Percentiles rank a stretch among this genome's conserved stretches.
phyloP scores from a whole-genome alignment of 2,888 invertebrate species.

The Druceiella hillmani region DNA sequence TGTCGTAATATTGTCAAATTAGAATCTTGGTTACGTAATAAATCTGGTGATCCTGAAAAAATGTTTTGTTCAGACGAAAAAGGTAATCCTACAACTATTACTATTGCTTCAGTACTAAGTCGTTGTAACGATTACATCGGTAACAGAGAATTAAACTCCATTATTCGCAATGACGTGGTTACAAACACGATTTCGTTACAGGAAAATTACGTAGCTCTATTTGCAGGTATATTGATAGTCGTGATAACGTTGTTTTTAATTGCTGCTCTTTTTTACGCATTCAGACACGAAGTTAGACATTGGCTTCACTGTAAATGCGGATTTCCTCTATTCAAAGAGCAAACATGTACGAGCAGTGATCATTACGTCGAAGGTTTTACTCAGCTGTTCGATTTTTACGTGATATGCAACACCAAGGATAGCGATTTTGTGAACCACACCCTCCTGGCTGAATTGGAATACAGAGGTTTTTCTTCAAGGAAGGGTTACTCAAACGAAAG shows the following conservation, averaged over 20 bases:
- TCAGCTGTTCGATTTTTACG: slow-evolving; percentile 79
- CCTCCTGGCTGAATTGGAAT: slow-evolving; percentile 67
- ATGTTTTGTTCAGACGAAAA: slow-evolving; percentile 61
- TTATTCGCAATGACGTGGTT: slow-evolving; percentile 46
- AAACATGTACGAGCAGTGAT: slow-evolving; percentile 53
- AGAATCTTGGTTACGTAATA: slow-evolving; percentile 62
- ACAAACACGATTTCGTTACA: slow-evolving; percentile 59
- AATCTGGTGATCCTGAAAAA: slow-evolving; percentile 62
- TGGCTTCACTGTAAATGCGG: slow-evolving; percentile 79
- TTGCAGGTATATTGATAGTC: slow-evolving; percentile 65
- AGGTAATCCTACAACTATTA: slow-evolving; percentile 48
- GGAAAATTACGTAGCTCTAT: slow-evolving; percentile 67
- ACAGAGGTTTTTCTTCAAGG: slow-evolving; percentile 64
- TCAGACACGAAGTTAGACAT: slow-evolving; percentile 70
- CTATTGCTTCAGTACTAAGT: slow-evolving; percentile 49
- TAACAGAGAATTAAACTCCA: slow-evolving; percentile 48
- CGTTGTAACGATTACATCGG: slow-evolving; percentile 62
- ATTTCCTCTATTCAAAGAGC: slow-evolving; percentile 69
- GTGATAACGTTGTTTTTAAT: slow-evolving; percentile 64
- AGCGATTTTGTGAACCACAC: slow-evolving; percentile 62
- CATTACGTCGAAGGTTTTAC: slow-evolving; percentile 62
- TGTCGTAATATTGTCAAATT: slow-evolving; percentile 67
- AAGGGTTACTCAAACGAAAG: slow-evolving; percentile 63
- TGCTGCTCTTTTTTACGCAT: slow-evolving; percentile 67
- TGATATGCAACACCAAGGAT: slow-evolving; percentile 82